Conservation (phyloP, 2,797 vertebrate species). For the Staurois parvus region DNA sequence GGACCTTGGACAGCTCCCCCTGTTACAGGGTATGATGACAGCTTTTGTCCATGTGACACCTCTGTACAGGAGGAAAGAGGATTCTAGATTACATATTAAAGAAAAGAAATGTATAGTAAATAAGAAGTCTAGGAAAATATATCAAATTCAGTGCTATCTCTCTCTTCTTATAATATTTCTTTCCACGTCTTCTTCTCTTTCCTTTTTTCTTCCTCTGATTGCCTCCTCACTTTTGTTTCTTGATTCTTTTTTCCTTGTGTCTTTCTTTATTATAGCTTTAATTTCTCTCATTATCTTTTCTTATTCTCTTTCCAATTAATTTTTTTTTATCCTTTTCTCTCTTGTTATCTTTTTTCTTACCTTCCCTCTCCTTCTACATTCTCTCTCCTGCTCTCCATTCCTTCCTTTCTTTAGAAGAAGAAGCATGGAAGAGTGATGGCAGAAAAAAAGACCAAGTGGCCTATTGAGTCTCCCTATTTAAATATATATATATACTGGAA, state of each 20-base stretch:
- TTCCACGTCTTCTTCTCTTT: background rate
- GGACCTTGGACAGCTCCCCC: conserved; percentile 20
- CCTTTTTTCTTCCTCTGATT: background rate
- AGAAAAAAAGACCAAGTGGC: too few species aligned
- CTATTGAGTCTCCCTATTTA: too few species aligned
- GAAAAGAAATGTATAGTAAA: too few species aligned
- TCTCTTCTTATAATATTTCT: too few species aligned
- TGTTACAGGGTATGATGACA: background rate
- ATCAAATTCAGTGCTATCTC: too few species aligned
- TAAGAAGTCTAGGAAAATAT: too few species aligned
- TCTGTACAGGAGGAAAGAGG: background rate
- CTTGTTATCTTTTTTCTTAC: background rate
- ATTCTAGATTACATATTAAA: background rate
- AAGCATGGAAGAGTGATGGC: too few species aligned
- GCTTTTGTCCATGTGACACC: background rate
- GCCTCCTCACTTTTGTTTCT: background rate
- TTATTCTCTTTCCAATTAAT: background rate
- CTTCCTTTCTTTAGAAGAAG: too few species aligned
- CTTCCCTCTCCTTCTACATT: background rate
- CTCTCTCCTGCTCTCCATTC: too few species aligned
- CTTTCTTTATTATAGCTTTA: background rate
- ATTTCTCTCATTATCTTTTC: background rate
- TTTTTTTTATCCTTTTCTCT: background rate
- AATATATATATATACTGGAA: too few species aligned
- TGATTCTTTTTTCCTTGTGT: background rate